A percentile compares a stretch with the other conserved stretches of the same genome.
phyloP scores from a whole-genome alignment of 2,113 vertebrate species.

The Myrmecophaga tridactyla region DNA sequence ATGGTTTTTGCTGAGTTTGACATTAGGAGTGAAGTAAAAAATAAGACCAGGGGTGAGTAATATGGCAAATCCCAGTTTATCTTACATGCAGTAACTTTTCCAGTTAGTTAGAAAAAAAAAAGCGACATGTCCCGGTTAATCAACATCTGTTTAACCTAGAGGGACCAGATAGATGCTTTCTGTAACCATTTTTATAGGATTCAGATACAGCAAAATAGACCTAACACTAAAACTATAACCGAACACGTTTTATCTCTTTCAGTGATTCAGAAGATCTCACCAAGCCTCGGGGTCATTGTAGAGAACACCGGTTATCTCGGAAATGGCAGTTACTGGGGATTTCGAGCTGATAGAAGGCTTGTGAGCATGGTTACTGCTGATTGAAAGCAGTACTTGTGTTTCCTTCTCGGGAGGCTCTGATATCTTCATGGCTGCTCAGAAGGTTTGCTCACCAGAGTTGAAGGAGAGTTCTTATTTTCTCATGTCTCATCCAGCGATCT shows the following conservation, averaged over 20 bases:
- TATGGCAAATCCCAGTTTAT: not conserved
- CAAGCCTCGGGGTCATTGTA: not conserved
- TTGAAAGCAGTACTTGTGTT: not conserved
- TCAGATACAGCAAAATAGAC: not conserved
- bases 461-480: conserved; percentile 18
- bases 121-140: not conserved
- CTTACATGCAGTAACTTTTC: not conserved
- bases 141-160: not conserved
- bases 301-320: not conserved
- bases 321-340: not conserved
- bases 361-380: not conserved
- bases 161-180: not conserved
- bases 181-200: not conserved
- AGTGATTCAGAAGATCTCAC: not conserved
- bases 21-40: not conserved
- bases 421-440: not conserved
- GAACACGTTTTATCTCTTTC: not conserved
- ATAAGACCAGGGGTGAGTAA: not conserved
- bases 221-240: not conserved
- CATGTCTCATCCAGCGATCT: not conserved
- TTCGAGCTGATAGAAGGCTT: not conserved
- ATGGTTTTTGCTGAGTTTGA: not conserved
- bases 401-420: not conserved
- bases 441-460: not conserved
- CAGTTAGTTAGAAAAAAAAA: not conserved